Conservation (phyloP, 2,113 vertebrate genomes). For the Pyrgilauda ruficollis region DNA sequence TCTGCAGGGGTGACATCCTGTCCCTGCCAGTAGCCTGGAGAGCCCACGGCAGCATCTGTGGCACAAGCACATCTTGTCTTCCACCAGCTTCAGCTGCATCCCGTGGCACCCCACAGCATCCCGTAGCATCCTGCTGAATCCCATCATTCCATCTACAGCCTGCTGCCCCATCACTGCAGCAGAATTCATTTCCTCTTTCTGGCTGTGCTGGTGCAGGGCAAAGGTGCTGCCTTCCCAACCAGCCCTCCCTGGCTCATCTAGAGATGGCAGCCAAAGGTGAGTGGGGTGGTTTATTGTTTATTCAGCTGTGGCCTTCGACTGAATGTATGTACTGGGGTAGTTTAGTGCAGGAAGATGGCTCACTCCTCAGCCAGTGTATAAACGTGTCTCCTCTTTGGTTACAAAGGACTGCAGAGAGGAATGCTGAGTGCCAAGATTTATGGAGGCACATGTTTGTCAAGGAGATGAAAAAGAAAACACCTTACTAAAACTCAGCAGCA, state of each 20-base stretch:
- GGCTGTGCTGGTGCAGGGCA: not conserved
- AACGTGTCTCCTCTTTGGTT: fast-evolving
- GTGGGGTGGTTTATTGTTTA: not conserved
- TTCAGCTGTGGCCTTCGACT: not conserved
- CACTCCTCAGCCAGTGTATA: not conserved
- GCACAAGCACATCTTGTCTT: not conserved
- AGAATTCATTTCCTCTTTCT: not conserved
- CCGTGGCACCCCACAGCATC: not conserved
- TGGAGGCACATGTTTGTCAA: not conserved
- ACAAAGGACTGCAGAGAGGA: not conserved
- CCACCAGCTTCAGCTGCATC: not conserved
- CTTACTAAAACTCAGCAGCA: not conserved
- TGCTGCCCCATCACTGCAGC: not conserved
- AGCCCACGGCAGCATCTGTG: fast-evolving
- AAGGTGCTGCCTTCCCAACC: not conserved
- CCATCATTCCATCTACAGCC: not conserved
- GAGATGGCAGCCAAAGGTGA: not conserved
- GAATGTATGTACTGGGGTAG: not conserved
- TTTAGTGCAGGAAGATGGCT: not conserved
- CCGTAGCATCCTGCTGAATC: not conserved
- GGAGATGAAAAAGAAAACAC: not conserved
- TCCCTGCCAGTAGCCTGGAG: not conserved
- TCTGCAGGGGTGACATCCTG: not conserved
- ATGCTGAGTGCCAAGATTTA: not conserved
- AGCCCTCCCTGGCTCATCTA: not conserved